Conservation (phyloP, 2,888 invertebrate species). For the Noctuana brunneofusca region DNA sequence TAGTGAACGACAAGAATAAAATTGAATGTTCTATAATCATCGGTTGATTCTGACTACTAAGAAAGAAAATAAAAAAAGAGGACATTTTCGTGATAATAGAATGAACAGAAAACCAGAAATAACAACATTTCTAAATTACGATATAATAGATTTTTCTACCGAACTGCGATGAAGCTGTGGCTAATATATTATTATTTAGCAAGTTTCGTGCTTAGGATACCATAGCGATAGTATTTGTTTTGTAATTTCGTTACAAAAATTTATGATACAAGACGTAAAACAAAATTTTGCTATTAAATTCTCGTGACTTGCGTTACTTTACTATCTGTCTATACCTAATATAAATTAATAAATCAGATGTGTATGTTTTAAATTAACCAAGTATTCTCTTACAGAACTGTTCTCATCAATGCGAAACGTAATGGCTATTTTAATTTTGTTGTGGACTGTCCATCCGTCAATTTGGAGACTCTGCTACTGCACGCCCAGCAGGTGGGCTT, state of each 20-base stretch:
- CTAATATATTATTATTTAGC: slow-evolving; percentile 7
- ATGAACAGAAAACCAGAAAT: no score
- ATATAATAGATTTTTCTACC: neutral
- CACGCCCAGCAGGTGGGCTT: slow-evolving; percentile 94
- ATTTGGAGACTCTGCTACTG: slow-evolving; percentile 61
- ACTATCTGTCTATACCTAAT: no score
- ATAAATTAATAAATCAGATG: no score
- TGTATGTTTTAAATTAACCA: neutral
- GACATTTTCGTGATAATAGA: no score
- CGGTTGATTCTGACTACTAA: no score
- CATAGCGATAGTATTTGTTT: neutral
- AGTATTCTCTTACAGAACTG: slow-evolving; percentile 70
- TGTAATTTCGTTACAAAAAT: slow-evolving; percentile 1
- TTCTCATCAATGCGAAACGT: slow-evolving; percentile 87
- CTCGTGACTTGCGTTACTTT: neutral
- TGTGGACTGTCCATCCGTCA: slow-evolving; percentile 87
- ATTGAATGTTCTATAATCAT: no score
- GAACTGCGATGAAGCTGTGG: neutral
- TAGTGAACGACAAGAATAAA: no score
- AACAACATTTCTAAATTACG: neutral
- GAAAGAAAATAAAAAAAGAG: no score
- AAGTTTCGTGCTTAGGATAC: neutral
- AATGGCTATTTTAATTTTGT: slow-evolving; percentile 88
- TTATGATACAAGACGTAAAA: neutral
- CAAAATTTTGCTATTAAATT: neutral